phyloP scores from a whole-genome alignment of 1,140 invertebrate genomes.

The Neodiprion lecontei region DNA sequence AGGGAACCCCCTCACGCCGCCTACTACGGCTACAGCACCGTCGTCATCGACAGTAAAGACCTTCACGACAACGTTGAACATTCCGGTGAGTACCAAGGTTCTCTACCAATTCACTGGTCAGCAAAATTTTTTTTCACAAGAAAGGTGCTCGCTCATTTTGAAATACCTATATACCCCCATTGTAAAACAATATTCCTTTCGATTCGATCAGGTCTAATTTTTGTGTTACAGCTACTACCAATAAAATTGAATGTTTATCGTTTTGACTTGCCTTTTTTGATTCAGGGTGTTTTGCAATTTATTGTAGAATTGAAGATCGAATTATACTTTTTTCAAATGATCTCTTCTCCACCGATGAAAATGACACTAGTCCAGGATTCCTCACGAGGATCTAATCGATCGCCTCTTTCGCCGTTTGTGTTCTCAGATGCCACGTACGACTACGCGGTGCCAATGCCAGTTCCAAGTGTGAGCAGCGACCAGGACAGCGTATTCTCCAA shows the following conservation, averaged over 20 bases:
- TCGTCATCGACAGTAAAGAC: slow-evolving; percentile 63
- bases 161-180: too few species aligned
- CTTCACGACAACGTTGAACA: slow-evolving; percentile 60
- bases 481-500: slow-evolving; percentile 64
- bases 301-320: too few species aligned
- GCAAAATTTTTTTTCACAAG: too few species aligned
- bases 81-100: slow-evolving; percentile 48
- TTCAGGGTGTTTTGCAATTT: too few species aligned
- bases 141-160: too few species aligned
- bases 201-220: not conserved
- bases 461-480: slow-evolving; percentile 59
- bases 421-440: slow-evolving; percentile 62
- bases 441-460: slow-evolving; percentile 63
- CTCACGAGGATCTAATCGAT: not conserved
- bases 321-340: too few species aligned
- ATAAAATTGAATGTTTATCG: too few species aligned
- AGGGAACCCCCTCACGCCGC: slow-evolving; percentile 58
- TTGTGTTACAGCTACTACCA: too few species aligned
- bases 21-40: slow-evolving; percentile 65
- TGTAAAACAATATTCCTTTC: slow-evolving; percentile 14
- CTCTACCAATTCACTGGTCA: not conserved
- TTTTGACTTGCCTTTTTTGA: too few species aligned
- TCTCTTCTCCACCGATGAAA: too few species aligned
- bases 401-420: not conserved
- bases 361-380: too few species aligned